These are phyloP conservation scores for Tauraco erythrolophus DNA, from an alignment of 2,113 vertebrate species.

Conservation along the genomic window DNA sequence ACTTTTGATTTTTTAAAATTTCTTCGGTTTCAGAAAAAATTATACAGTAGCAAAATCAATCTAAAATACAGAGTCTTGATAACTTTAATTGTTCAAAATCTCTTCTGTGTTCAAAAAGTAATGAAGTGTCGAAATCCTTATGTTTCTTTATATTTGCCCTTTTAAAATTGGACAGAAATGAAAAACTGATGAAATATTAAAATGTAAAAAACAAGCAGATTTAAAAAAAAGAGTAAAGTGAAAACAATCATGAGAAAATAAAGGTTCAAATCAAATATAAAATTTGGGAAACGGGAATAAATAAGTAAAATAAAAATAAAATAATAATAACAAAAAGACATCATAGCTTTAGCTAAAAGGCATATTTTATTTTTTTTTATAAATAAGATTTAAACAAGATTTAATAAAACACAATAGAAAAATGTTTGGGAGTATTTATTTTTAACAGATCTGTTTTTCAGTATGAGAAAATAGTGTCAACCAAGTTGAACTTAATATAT, in stretches of 20 bases:
- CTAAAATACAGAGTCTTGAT: not conserved
- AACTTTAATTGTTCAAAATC: accelerated
- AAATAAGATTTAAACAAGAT: not conserved
- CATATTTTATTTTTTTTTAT: not conserved
- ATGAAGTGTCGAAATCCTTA: not conserved
- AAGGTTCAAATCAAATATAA: accelerated
- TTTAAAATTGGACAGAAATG: not conserved
- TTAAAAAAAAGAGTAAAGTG: accelerated
- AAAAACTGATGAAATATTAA: not conserved
- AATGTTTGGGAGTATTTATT: not conserved
- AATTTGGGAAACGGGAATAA: accelerated
- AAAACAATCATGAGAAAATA: not conserved
- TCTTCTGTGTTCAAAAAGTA: not conserved
- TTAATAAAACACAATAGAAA: not conserved
- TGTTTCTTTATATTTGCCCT: accelerated
- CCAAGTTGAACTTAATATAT: not conserved
- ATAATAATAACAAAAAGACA: too few relatives aligned
- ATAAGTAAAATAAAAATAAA: too few relatives aligned
- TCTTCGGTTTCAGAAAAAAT: not conserved
- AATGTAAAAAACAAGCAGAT: not conserved
- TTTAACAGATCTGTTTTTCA: not conserved
- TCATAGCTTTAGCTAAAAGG: accelerated
- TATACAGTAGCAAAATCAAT: accelerated
- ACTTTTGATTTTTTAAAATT: not conserved
- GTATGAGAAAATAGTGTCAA: not conserved